Conservation (phyloP, 2,888 invertebrate species). For the Gerosis bhagava region DNA sequence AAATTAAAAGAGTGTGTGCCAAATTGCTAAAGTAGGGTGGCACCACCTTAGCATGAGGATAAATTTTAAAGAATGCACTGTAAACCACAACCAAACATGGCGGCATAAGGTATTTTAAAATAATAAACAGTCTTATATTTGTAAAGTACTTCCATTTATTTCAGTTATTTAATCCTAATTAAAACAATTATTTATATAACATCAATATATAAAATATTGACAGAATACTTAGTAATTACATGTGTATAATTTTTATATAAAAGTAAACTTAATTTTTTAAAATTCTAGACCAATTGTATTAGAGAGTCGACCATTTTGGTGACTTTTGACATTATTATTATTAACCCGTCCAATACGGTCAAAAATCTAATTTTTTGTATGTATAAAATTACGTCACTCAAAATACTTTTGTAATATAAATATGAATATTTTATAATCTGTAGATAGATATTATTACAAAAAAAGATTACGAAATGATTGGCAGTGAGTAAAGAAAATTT, state of each 20-base stretch:
- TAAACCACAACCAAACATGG: no score
- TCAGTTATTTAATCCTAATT: constrained; percentile 64
- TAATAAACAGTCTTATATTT: constrained; percentile 38
- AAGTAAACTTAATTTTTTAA: constrained; percentile 39
- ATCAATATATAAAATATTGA: constrained; percentile 60
- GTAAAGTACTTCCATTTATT: constrained; percentile 67
- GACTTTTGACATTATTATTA: constrained; percentile 9
- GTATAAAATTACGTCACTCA: constrained; percentile 37
- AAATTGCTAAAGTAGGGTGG: no score
- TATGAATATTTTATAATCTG: constrained; percentile 34
- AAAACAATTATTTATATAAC: constrained; percentile 50
- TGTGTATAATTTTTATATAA: constrained; percentile 36
- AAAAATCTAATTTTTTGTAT: constrained; percentile 66
- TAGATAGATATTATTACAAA: constrained; percentile 2
- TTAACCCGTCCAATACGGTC: constrained; percentile 55
- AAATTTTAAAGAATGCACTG: no score
- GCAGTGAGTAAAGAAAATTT: constrained; percentile 5
- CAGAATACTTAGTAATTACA: constrained; percentile 56
- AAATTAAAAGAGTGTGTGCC: not conserved
- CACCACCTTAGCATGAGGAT: no score
- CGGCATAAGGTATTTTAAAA: constrained; percentile 16
- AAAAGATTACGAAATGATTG: constrained; percentile 12
- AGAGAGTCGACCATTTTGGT: constrained; percentile 71
- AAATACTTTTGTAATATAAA: constrained; percentile 43
- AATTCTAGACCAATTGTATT: constrained; percentile 59